phyloP scores from a whole-genome alignment of 2,797 vertebrate species.

The Otus scops region DNA sequence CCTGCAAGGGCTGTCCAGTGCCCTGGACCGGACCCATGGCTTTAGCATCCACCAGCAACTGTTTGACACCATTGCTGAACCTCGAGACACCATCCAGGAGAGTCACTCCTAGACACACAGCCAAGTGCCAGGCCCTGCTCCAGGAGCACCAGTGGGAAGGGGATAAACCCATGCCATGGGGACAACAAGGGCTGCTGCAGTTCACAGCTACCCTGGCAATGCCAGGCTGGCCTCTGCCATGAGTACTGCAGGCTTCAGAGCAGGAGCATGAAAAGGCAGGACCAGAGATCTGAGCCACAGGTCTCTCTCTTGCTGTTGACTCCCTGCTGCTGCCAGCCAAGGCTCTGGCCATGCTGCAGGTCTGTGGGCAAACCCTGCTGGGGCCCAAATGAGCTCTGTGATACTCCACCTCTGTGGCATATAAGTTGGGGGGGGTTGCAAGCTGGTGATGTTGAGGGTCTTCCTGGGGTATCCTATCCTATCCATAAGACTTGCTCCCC shows the following conservation, averaged over 20 bases:
- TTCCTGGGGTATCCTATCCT: neutral
- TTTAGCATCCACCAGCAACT: neutral
- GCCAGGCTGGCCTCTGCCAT: neutral
- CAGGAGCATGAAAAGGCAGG: neutral
- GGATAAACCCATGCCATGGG: neutral
- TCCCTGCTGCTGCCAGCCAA: neutral
- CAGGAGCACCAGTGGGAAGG: neutral
- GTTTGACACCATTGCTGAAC: neutral
- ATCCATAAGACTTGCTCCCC: neutral
- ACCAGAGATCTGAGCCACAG: neutral
- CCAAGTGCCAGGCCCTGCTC: neutral
- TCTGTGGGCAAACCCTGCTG: neutral
- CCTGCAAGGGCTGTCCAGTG: neutral
- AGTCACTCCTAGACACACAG: neutral
- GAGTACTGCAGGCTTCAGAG: neutral
- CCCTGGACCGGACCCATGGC: neutral
- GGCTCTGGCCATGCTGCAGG: neutral
- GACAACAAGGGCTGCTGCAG: neutral
- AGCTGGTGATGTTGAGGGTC: neutral
- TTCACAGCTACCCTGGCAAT: neutral
- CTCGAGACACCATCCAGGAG: neutral
- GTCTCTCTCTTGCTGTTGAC: neutral
- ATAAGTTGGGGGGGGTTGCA: rapidly evolving
- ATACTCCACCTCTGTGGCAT: neutral
- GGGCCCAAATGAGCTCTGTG: too few relatives aligned